Evolutionary conservation across 2,113 vertebrate genomes (phyloP).

Genomic region (Heloderma charlesbogerti): DNA sequence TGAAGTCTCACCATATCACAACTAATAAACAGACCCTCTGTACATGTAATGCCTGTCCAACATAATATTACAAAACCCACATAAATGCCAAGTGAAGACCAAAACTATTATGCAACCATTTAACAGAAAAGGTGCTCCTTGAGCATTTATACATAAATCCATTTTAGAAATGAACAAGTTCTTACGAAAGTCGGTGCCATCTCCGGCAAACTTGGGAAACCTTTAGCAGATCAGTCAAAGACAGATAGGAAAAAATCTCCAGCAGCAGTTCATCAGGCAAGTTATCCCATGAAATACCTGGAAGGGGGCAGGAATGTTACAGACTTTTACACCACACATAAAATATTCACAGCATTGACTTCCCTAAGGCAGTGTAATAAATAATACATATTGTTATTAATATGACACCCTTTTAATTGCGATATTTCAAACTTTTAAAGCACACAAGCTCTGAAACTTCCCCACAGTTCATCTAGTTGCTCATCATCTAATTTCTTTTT

Average conservation of each 20-base stretch:
- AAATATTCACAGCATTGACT: neutral
- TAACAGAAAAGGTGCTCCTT: neutral
- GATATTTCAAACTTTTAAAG: neutral
- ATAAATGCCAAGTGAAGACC: neutral
- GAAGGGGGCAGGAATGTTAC: neutral
- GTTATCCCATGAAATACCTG: constrained; percentile 87
- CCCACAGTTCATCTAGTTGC: neutral
- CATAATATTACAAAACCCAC: neutral
- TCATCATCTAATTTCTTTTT: neutral
- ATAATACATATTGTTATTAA: neutral
- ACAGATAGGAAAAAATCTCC: constrained; percentile 83
- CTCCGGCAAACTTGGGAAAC: constrained; percentile 82
- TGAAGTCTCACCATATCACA: neutral
- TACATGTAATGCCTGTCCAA: neutral
- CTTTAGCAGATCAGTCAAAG: constrained; percentile 85
- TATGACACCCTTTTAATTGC: neutral
- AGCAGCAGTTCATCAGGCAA: constrained; percentile 93
- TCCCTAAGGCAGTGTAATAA: neutral
- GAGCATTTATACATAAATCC: neutral
- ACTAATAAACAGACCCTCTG: neutral
- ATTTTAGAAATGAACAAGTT: constrained; percentile 36
- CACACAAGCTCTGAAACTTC: neutral
- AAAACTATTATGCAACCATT: neutral
- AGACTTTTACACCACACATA: neutral
- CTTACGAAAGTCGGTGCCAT: constrained; percentile 91